Conservation (phyloP, 1,140 invertebrate genomes). For the Drosophila repletoides region DNA sequence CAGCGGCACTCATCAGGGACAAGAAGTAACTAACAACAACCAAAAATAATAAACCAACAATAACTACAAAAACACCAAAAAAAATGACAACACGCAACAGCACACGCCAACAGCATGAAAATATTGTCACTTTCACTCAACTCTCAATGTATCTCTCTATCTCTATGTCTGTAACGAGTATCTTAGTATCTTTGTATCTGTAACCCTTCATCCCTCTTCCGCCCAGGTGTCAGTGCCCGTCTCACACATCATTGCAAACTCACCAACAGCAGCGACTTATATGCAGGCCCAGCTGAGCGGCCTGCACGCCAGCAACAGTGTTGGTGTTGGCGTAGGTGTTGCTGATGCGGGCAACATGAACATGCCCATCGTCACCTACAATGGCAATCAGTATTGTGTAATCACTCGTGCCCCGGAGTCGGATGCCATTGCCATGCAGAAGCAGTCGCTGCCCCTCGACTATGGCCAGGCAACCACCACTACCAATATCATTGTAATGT, state of each 20-base stretch:
- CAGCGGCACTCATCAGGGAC: conserved; percentile 55
- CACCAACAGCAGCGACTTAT: conserved; percentile 78
- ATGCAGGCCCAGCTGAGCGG: conserved; percentile 74
- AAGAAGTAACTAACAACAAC: conserved; percentile 79
- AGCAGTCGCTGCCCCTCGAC: conserved; percentile 51
- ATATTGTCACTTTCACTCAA: conserved; percentile 36
- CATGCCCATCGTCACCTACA: conserved; percentile 79
- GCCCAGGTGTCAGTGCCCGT: conserved; percentile 72
- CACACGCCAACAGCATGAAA: conserved; percentile 44
- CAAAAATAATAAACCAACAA: conserved; percentile 44
- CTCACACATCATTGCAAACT: conserved; percentile 80
- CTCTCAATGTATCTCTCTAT: not conserved
- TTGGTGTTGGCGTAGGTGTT: conserved; percentile 74
- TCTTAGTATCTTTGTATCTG: conserved; percentile 29
- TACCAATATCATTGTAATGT: conserved; percentile 78
- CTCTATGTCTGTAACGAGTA: not conserved
- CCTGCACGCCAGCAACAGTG: conserved; percentile 83
- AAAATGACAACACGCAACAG: conserved; percentile 35
- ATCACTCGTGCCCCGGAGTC: conserved; percentile 66
- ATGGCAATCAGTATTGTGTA: conserved; percentile 79
- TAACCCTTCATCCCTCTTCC: conserved; percentile 47
- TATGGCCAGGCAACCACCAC: conserved; percentile 57
- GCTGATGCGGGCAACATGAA: conserved; percentile 36
- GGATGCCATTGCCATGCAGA: conserved; percentile 63
- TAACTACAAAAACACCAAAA: conserved; percentile 24